A percentile compares a stretch with the other conserved stretches of the same genome.
phyloP scores from a whole-genome alignment of 37 sponge, comb jelly and placozoan species.

The Bolinopsis microptera region DNA sequence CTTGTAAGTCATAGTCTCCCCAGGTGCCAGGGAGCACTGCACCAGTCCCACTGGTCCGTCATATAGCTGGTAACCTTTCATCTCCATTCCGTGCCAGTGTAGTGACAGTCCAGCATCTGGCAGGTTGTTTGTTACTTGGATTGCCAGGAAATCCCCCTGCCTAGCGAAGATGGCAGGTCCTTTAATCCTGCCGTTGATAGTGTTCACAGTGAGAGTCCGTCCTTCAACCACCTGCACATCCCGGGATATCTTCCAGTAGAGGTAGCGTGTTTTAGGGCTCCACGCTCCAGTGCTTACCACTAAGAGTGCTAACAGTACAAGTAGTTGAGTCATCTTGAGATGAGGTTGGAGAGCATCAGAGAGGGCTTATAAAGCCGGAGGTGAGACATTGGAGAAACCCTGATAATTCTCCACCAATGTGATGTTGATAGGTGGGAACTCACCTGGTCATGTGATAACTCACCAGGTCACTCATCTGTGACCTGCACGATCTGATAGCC shows the following conservation, averaged over 20 bases:
- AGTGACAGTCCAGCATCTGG: conserved; percentile 58
- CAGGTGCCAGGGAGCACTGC: conserved; percentile 77
- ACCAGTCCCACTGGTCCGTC: conserved; percentile 75
- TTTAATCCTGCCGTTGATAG: background rate
- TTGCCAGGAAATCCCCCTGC: conserved; percentile 62
- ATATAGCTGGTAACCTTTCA: conserved; percentile 78
- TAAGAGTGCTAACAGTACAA: too few relatives aligned
- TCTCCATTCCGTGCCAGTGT: conserved; percentile 88
- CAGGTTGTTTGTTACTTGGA: conserved; percentile 72
- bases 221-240: background rate
- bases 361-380: too few relatives aligned
- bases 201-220: background rate
- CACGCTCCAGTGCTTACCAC: too few relatives aligned
- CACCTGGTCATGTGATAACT: too few relatives aligned
- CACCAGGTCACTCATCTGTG: too few relatives aligned
- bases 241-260: background rate
- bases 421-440: too few relatives aligned
- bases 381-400: too few relatives aligned
- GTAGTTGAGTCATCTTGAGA: background rate
- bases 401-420: too few relatives aligned
- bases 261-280: background rate
- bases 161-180: background rate
- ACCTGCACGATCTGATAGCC: too few relatives aligned
- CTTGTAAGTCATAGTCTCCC: conserved; percentile 70
- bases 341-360: too few relatives aligned